These are phyloP conservation scores for Myzus persicae DNA, from an alignment of 1,140 invertebrate species.

Conservation along the genomic window DNA sequence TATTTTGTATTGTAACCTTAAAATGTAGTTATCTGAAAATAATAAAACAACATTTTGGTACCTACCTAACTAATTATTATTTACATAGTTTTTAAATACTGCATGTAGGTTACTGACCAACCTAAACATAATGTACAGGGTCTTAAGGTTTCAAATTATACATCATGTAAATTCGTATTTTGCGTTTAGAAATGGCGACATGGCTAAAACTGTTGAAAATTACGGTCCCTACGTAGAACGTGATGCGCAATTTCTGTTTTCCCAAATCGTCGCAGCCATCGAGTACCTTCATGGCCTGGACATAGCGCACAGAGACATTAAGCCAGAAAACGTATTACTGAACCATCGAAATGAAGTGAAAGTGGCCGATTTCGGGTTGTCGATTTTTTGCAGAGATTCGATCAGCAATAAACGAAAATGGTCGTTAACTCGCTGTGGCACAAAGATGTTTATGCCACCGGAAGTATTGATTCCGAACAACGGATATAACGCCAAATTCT, in stretches of 20 bases:
- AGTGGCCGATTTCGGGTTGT: conserved; percentile 98
- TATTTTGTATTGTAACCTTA: too few species aligned
- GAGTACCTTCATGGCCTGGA: conserved; percentile 90
- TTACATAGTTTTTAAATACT: neutral
- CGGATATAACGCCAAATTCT: conserved; percentile 89
- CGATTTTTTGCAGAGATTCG: conserved; percentile 95
- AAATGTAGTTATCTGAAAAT: neutral
- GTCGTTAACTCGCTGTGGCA: conserved; percentile 99
- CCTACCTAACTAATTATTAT: neutral
- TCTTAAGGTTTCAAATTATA: neutral
- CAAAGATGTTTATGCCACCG: conserved; percentile 74
- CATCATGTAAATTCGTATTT: neutral
- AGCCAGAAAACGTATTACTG: conserved; percentile 88
- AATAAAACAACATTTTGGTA: neutral
- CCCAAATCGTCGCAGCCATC: conserved; percentile 89
- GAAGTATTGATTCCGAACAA: conserved; percentile 68
- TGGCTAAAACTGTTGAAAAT: conserved; percentile 76
- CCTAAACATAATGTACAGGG: neutral
- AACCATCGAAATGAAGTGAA: conserved; percentile 96
- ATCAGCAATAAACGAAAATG: conserved; percentile 89
- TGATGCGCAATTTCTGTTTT: conserved; percentile 69
- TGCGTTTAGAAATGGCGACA: conserved; percentile 77
- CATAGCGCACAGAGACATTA: conserved; percentile 90
- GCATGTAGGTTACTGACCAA: neutral
- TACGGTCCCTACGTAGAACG: conserved; percentile 68